phyloP scores from a whole-genome alignment of 2,797 vertebrate species.

The Siniperca undulata region DNA sequence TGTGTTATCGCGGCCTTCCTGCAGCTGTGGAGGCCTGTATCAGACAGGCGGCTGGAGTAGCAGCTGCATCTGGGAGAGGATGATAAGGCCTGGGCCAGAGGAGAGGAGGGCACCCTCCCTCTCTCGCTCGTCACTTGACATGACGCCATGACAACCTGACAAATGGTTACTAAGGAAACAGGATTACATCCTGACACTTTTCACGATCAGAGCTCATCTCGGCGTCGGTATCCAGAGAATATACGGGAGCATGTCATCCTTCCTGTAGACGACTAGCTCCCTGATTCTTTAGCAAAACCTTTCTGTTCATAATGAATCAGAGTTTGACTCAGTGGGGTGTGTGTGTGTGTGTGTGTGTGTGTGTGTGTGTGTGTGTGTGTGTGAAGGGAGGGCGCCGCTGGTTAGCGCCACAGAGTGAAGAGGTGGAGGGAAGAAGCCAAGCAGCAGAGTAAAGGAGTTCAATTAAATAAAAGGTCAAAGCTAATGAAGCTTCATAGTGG shows the following conservation, averaged over 20 bases:
- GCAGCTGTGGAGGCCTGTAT: constrained; percentile 62
- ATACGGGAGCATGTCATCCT: constrained; percentile 16
- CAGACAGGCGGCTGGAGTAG: constrained; percentile 66
- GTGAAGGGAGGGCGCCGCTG: neutral
- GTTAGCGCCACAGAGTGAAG: constrained; percentile 37
- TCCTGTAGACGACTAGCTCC: constrained; percentile 17
- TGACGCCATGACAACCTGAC: constrained; percentile 75
- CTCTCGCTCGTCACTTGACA: constrained; percentile 52
- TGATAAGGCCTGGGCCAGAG: constrained; percentile 76
- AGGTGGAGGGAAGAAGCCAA: constrained; percentile 36
- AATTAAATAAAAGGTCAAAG: constrained; percentile 83
- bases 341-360: no score
- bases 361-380: neutral
- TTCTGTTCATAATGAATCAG: constrained; percentile 29
- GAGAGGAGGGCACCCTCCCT: constrained; percentile 46
- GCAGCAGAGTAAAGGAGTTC: constrained; percentile 54
- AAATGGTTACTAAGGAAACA: constrained; percentile 76
- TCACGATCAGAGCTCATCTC: constrained; percentile 58
- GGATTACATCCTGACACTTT: constrained; percentile 69
- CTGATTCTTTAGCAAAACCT: constrained; percentile 19
- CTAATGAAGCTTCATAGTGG: constrained; percentile 77
- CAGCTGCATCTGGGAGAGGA: constrained; percentile 67
- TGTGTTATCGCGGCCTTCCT: constrained; percentile 65
- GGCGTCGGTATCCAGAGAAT: constrained; percentile 49
- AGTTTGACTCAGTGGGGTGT: neutral